phyloP scores from a whole-genome alignment of 2,888 invertebrate genomes.

The Volucella inflata region DNA sequence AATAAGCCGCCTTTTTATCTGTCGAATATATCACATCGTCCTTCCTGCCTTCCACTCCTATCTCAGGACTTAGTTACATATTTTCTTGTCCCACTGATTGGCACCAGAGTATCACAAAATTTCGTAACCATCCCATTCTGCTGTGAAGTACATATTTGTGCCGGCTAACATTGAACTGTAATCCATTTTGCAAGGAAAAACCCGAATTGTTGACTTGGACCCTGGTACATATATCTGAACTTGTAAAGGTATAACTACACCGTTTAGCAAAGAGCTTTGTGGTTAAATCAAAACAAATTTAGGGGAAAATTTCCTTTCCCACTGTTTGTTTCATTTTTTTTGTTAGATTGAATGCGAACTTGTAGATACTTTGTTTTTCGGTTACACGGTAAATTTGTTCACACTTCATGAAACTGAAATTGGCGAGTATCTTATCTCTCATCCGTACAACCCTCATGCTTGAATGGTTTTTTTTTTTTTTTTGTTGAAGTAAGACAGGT shows the following conservation, averaged over 20 bases:
- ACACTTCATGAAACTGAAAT: slow-evolving; percentile 32
- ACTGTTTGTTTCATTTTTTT: background rate
- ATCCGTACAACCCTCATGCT: background rate
- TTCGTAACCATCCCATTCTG: slow-evolving; percentile 8
- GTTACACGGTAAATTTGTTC: slow-evolving; percentile 53
- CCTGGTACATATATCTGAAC: background rate
- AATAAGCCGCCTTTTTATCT: no score
- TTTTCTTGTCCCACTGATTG: background rate
- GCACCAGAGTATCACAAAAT: slow-evolving; percentile 8
- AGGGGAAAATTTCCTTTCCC: slow-evolving; percentile 44
- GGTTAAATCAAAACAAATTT: slow-evolving; percentile 65
- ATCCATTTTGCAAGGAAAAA: slow-evolving; percentile 14
- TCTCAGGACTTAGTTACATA: no score
- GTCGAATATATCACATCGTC: no score
- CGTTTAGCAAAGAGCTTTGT: slow-evolving; percentile 60
- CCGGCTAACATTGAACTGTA: slow-evolving; percentile 28
- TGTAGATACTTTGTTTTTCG: slow-evolving; percentile 3
- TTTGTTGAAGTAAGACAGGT: slow-evolving; percentile 49
- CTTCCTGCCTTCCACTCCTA: no score
- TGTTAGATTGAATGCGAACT: background rate
- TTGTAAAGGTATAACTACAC: slow-evolving; percentile 23
- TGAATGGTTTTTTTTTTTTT: background rate
- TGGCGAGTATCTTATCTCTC: no score
- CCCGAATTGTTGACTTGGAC: slow-evolving; percentile 16
- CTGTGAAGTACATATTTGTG: slow-evolving; percentile 14